Conservation (phyloP, 2,888 invertebrate species). For the Trachelus iudaicus region DNA sequence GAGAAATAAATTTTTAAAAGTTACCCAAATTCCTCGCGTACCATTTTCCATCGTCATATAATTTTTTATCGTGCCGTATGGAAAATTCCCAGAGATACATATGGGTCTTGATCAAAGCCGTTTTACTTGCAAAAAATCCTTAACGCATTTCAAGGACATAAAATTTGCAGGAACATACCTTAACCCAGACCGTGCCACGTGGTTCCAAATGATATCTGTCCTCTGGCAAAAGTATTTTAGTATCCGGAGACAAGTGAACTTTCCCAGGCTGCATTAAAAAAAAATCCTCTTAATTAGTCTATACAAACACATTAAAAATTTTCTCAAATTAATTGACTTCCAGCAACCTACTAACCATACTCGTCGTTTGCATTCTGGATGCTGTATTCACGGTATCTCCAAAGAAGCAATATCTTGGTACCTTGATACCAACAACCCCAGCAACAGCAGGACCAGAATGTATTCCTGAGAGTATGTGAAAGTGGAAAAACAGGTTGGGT, state of each 20-base stretch:
- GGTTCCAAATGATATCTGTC: constrained; percentile 76
- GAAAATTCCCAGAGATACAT: too few relatives aligned
- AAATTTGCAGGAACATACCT: constrained; percentile 68
- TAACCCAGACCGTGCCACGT: constrained; percentile 82
- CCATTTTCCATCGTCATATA: not conserved
- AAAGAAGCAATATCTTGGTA: constrained; percentile 89
- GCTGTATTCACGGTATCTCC: constrained; percentile 94
- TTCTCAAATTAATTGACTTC: not conserved
- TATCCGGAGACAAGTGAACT: constrained; percentile 81
- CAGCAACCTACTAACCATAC: constrained; percentile 65
- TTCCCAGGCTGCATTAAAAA: constrained; percentile 70
- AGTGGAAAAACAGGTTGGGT: not conserved
- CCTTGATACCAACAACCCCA: constrained; percentile 86
- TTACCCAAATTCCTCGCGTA: not conserved
- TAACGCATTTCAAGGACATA: not conserved
- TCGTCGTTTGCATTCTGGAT: constrained; percentile 85
- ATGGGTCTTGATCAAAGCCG: too few relatives aligned
- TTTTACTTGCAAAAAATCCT: not conserved
- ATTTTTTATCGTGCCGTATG: too few relatives aligned
- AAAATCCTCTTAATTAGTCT: constrained; percentile 3
- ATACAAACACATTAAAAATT: not conserved
- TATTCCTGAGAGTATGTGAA: constrained; percentile 69
- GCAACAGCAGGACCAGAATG: constrained; percentile 91
- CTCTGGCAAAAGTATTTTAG: constrained; percentile 75
- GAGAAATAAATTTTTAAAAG: not conserved